Percentiles rank a stretch among this genome's conserved stretches.
Conservation (phyloP, 2,888 invertebrate genomes). For the Epirrhoe tristata region DNA sequence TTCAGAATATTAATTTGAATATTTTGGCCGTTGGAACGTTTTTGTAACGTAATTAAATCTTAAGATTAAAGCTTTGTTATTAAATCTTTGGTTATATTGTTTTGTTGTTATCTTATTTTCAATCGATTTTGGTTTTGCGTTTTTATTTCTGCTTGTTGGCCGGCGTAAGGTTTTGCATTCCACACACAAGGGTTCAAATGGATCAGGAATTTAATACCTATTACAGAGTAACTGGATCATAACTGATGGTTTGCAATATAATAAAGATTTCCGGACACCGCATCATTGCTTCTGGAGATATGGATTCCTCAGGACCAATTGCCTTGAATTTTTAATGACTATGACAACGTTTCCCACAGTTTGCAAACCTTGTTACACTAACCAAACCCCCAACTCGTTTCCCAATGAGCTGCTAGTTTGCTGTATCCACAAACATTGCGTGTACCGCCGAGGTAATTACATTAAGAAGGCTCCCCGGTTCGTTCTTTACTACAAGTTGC, state of each 20-base stretch:
- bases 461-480: conserved; percentile 62
- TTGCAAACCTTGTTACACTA: conserved; percentile 22
- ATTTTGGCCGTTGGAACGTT: conserved; percentile 22
- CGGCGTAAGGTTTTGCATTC: conserved; percentile 5
- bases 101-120: conserved; percentile 3
- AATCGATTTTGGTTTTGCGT: conserved; percentile 4
- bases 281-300: neutral
- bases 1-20: conserved; percentile 29
- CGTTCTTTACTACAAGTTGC: conserved; percentile 60
- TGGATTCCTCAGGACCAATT: neutral
- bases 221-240: conserved; percentile 7
- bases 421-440: conserved; percentile 46
- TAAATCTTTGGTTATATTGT: conserved; percentile 12
- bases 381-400: conserved; percentile 26
- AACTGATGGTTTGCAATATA: neutral
- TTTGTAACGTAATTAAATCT: conserved; percentile 21
- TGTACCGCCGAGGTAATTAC: conserved; percentile 59
- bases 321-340: neutral
- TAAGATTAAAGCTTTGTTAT: conserved; percentile 15
- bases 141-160: conserved; percentile 1
- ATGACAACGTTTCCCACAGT: neutral
- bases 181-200: conserved; percentile 6
- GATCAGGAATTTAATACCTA: conserved; percentile 14
- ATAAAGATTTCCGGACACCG: neutral
- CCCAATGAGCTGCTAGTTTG: conserved; percentile 47